Conservation (phyloP, 2,888 invertebrate genomes). For the Ctena decussata region DNA sequence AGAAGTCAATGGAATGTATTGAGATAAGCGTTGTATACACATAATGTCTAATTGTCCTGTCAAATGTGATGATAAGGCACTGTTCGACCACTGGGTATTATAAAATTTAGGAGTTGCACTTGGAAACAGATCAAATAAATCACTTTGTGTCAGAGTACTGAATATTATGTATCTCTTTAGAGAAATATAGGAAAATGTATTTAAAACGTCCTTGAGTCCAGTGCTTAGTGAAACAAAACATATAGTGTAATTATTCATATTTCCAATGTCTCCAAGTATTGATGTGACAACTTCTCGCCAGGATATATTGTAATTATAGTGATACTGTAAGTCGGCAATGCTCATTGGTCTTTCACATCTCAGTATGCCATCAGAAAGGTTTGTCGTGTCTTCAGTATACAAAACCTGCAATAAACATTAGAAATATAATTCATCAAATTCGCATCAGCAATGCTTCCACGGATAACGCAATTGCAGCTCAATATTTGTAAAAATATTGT, state of each 20-base stretch:
- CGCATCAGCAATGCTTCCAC: no score
- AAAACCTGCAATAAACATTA: conserved; percentile 60
- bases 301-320: conserved; percentile 55
- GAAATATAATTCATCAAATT: no score
- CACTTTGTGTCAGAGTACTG: conserved; percentile 68
- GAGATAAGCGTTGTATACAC: conserved; percentile 42
- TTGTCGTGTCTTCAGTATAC: conserved; percentile 44
- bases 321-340: conserved; percentile 40
- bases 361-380: conserved; percentile 23
- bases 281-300: conserved; percentile 40
- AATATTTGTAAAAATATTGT: no score
- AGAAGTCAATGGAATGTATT: conserved; percentile 44
- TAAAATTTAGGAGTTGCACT: conserved; percentile 34
- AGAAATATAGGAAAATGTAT: conserved; percentile 43
- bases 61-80: conserved; percentile 38
- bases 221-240: conserved; percentile 47
- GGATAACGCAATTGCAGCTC: no score
- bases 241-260: conserved; percentile 42
- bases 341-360: conserved; percentile 34
- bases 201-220: conserved; percentile 42
- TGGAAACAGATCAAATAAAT: conserved; percentile 66
- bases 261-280: conserved; percentile 17
- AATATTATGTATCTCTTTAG: conserved; percentile 71
- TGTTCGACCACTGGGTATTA: conserved; percentile 15
- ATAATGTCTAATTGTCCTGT: conserved; percentile 19